A percentile compares a stretch with the other conserved stretches of the same genome.
phyloP scores from a whole-genome alignment of 1,140 invertebrate species.

The Aporrectodea caliginosa region DNA sequence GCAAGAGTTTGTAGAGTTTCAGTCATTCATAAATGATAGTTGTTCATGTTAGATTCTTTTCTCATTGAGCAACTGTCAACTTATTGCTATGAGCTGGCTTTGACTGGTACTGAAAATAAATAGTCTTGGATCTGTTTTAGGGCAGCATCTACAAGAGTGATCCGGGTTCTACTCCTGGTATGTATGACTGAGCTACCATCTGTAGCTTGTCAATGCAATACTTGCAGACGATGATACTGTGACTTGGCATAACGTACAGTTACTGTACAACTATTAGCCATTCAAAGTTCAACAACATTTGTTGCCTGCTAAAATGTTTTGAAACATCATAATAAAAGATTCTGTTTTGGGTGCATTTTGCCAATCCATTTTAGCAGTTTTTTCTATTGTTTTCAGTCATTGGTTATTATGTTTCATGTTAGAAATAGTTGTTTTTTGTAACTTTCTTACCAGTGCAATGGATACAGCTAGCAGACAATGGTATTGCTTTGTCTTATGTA shows the following conservation, averaged over 20 bases:
- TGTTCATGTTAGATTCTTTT: too few relatives aligned
- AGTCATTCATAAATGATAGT: too few relatives aligned
- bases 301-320: too few relatives aligned
- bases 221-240: too few relatives aligned
- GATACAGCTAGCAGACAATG: too few relatives aligned
- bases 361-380: too few relatives aligned
- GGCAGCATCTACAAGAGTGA: not conserved
- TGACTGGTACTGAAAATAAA: too few relatives aligned
- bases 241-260: not conserved
- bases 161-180: not conserved
- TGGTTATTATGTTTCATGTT: not conserved
- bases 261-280: not conserved
- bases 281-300: not conserved
- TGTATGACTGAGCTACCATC: not conserved
- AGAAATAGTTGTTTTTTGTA: not conserved
- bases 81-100: not conserved
- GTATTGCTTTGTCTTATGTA: too few relatives aligned
- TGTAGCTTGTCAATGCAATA: too few relatives aligned
- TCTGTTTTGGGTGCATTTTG: not conserved
- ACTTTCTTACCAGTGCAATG: not conserved
- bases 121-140: too few relatives aligned
- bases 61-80: too few relatives aligned
- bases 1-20: too few relatives aligned
- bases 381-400: not conserved
- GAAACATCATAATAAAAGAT: not conserved